Percentiles rank a stretch among this genome's conserved stretches.
Conservation (phyloP, 2,797 vertebrate genomes). For the Fratercula arctica region DNA sequence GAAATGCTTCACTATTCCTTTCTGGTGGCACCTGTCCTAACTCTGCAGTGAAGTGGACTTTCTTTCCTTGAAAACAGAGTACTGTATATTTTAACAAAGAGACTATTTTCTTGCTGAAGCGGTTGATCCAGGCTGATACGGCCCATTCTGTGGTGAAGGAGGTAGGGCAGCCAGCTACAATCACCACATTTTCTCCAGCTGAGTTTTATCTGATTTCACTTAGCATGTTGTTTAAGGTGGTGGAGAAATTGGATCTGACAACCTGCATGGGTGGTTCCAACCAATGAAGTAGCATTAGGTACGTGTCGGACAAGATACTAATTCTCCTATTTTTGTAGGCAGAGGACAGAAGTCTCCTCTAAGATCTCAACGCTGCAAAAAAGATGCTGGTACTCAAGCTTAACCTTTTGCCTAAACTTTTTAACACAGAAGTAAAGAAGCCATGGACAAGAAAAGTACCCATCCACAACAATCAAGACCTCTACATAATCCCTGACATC, state of each 20-base stretch:
- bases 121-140: background rate
- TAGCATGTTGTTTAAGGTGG: background rate
- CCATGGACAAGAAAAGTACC: background rate
- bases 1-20: background rate
- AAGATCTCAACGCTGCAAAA: background rate
- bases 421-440: background rate
- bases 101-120: background rate
- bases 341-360: background rate
- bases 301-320: background rate
- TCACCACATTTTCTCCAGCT: background rate
- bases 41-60: background rate
- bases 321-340: background rate
- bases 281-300: background rate
- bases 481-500: background rate
- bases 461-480: background rate
- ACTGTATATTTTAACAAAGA: background rate
- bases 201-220: background rate
- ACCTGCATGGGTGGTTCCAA: background rate
- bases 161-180: background rate
- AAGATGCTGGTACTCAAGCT: background rate
- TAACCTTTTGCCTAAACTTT: background rate
- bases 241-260: background rate
- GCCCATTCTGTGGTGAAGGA: background rate
- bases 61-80: background rate
- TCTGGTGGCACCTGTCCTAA: background rate